Conservation (phyloP, 2,888 invertebrate genomes). For the Chaitophorus viminalis region DNA sequence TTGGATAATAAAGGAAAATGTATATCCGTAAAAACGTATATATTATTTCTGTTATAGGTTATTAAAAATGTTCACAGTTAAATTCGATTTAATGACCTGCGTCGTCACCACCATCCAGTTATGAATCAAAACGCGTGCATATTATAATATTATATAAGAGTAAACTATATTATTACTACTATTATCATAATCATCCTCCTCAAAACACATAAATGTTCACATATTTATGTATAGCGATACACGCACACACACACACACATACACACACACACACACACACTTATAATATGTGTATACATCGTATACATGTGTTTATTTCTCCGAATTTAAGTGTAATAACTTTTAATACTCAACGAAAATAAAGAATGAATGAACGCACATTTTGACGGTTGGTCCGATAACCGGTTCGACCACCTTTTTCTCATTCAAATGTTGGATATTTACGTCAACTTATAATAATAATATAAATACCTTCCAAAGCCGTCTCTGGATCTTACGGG, state of each 20-base stretch:
- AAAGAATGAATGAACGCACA: constrained; percentile 55
- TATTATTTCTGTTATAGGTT: not conserved
- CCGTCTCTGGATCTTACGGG: not conserved
- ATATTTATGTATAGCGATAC: constrained; percentile 29
- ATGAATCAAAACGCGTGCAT: constrained; percentile 37
- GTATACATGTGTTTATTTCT: constrained; percentile 34
- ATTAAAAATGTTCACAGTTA: constrained; percentile 34
- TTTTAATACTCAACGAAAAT: constrained; percentile 43
- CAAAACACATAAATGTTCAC: constrained; percentile 34
- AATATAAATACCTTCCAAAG: constrained; percentile 3
- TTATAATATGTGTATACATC: constrained; percentile 2
- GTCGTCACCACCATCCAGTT: constrained; percentile 19
- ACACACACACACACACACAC: too few relatives aligned
- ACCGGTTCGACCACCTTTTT: constrained; percentile 54
- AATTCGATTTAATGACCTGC: constrained; percentile 48
- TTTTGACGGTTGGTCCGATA: constrained; percentile 29
- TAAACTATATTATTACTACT: constrained; percentile 10
- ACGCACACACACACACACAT: too few relatives aligned
- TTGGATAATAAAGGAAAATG: not conserved
- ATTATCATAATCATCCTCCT: constrained; percentile 5
- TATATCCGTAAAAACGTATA: constrained; percentile 10
- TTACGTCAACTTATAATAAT: not conserved
- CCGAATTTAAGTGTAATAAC: constrained; percentile 37
- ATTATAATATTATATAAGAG: not conserved
- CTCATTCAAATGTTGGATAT: constrained; percentile 10